These are phyloP conservation scores for Tetramorium parvispinum DNA, from an alignment of 1,140 invertebrate genomes.

Conservation along the genomic window DNA sequence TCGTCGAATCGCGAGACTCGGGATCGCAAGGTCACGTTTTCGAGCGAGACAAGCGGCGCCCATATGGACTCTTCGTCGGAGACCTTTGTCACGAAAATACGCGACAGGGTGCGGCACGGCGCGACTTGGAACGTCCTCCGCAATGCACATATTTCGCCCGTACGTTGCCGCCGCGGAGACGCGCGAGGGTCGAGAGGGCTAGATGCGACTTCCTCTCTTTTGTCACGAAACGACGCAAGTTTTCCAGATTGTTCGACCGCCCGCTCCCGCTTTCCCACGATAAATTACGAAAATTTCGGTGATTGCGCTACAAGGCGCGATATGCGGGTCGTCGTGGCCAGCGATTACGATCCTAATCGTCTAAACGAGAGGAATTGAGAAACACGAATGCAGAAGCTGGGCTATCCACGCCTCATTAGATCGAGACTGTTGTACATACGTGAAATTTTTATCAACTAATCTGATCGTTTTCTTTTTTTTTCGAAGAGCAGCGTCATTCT, in stretches of 20 bases:
- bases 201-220: not conserved
- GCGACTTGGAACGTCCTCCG: not conserved
- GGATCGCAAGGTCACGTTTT: not conserved
- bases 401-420: not conserved
- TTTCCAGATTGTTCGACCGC: not conserved
- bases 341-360: slow-evolving; percentile 3
- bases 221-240: not conserved
- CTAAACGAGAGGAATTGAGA: not conserved
- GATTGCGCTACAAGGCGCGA: not conserved
- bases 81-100: slow-evolving; percentile 19
- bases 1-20: not conserved
- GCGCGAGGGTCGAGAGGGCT: not conserved
- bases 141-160: not conserved
- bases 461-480: not conserved
- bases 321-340: slow-evolving; percentile 19
- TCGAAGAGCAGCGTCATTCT: not conserved
- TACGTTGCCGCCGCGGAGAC: no score
- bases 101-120: slow-evolving; percentile 27
- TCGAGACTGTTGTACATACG: not conserved
- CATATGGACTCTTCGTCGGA: not conserved
- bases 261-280: not conserved
- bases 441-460: slow-evolving; percentile 6
- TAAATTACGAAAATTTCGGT: not conserved
- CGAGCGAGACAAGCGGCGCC: not conserved
- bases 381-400: not conserved